Base-by-base conservation (phyloP, 2,797 vertebrate genomes). In the Acestrorhynchus altus region DNA sequence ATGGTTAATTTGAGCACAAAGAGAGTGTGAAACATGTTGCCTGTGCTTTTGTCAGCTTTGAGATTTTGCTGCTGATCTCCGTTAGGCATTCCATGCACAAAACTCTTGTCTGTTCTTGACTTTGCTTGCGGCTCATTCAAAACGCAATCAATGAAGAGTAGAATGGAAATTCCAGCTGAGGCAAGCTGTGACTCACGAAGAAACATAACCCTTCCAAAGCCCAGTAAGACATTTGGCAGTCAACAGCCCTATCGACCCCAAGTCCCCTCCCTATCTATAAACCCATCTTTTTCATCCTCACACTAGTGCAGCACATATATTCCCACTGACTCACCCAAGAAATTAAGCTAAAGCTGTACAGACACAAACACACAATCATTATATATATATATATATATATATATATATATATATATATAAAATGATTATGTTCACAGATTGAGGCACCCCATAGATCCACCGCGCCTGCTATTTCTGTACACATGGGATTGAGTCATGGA, bases 381-480 rank as follows among this genome's bases (percentile, higher is more conserved):
- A 49, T 49, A 5, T 16, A 49, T 49, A 5, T 16, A 49, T 49
- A 8, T 16, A 49, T 49, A 5, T 39, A 54, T 76, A 35, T 68
- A 68, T 51, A 9, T 51, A 51, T 51, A 51, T 49, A 49, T 49
- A 49, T 6, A 57, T 57, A 57, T 57, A 57, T 26, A n/a, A n/a
- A n/a, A 69, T 84, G 71, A 84, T 84, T 81, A 81, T 76, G 79
- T 79, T 68, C 60, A 78, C 9, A 18, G 59, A 79, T 59, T 74
- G 73, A 54, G 16, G 67, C 72, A 78, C 40, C 39, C 72, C 66
- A 31, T 24, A 71, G 78, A 79, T 72, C 72, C 63, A 20, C 66
- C 69, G 78, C 54, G 61, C 54, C 76, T 75, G 74, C 60, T 81
- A 76, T 76, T 77, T 77, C 28, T 28, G 76, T 65, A 76, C 70